These are phyloP conservation scores for Salminus brasiliensis DNA, from an alignment of 2,113 vertebrate species.

Conservation along the genomic window DNA sequence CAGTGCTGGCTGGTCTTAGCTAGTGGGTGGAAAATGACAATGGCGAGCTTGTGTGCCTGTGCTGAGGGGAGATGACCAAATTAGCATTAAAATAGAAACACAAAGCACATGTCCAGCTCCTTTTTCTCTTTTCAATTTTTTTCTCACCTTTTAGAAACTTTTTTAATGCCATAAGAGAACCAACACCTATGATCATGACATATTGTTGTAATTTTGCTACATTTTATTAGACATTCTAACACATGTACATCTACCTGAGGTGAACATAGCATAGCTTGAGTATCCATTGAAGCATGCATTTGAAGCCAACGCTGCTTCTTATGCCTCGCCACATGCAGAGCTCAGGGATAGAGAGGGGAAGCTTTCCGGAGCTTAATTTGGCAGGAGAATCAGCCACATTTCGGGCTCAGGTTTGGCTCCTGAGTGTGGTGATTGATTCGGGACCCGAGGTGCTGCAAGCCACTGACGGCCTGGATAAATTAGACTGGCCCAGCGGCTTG, in stretches of 20 bases:
- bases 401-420: slow-evolving; percentile 69
- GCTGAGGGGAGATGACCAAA: too few species aligned
- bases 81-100: too few species aligned
- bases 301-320: background rate
- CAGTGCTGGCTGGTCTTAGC: too few species aligned
- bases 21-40: too few species aligned
- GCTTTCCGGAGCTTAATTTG: slow-evolving; percentile 84
- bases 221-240: too few species aligned
- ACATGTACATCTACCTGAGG: background rate
- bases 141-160: too few species aligned
- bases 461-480: slow-evolving; percentile 96
- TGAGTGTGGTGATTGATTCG: slow-evolving; percentile 88
- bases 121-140: too few species aligned
- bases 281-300: background rate
- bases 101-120: too few species aligned
- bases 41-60: too few species aligned
- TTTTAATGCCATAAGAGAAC: too few species aligned
- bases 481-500: slow-evolving; percentile 87
- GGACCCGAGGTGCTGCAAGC: slow-evolving; percentile 95
- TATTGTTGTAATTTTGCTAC: too few species aligned
- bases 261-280: background rate
- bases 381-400: slow-evolving; percentile 90
- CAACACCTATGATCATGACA: too few species aligned
- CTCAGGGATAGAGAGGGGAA: background rate
- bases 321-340: background rate